Conservation (phyloP, 2,113 vertebrate genomes). For the Saimiri boliviensis region DNA sequence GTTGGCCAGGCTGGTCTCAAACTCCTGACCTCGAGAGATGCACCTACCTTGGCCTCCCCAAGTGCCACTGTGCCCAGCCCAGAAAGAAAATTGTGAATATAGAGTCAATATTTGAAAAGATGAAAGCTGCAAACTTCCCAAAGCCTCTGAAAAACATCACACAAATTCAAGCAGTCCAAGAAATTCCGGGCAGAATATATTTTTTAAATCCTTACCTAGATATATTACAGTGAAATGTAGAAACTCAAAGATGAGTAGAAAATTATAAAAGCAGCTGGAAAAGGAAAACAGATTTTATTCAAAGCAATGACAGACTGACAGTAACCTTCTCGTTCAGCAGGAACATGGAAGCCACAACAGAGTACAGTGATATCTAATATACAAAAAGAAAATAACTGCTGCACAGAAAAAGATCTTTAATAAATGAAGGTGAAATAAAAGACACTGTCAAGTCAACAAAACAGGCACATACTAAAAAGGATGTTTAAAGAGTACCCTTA, state of each 20-base stretch:
- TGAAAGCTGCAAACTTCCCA: background rate
- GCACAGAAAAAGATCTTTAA: background rate
- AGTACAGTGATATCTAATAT: background rate
- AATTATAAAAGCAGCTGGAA: background rate
- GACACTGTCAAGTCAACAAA: background rate
- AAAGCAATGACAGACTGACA: background rate
- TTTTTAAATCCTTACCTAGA: background rate
- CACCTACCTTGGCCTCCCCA: too few relatives aligned
- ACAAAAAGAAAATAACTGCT: background rate
- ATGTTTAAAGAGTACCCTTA: background rate
- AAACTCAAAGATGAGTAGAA: background rate
- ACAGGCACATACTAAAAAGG: background rate
- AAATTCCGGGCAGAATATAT: background rate
- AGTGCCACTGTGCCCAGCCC: too few relatives aligned
- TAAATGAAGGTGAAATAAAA: constrained; percentile 16
- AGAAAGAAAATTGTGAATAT: background rate
- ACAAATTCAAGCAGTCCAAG: background rate
- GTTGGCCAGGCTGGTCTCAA: too few relatives aligned
- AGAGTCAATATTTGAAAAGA: background rate
- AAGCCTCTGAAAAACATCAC: background rate
- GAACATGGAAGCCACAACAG: background rate
- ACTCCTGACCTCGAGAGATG: too few relatives aligned
- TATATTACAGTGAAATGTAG: background rate
- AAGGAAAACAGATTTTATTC: background rate
- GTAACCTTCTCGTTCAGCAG: background rate